Base-by-base conservation (phyloP, 92 coral and sea anemone species). In the Ricordea florida region DNA sequence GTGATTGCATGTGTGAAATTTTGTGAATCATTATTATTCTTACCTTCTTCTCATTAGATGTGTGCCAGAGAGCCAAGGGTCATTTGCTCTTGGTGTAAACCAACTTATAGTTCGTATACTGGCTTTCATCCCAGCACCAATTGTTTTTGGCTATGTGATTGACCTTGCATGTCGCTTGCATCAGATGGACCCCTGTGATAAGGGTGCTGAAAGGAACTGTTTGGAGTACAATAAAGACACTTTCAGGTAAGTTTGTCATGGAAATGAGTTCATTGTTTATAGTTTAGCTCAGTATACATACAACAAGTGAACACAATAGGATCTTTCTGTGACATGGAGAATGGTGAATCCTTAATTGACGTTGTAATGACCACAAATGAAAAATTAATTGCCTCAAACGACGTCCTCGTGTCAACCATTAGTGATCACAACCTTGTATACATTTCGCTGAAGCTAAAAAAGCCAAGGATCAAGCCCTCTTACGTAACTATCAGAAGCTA, bases 41-140 rank as follows among this genome's bases (percentile, higher is more conserved):
- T 34, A 17, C 10, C 37, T 31, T 31, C 3, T 3, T 47, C 6
- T 14, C 16, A 1, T 25, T 52, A 94, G 98, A 56, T 89, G 96
- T 69, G 91, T 94, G 30, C 93, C 98, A 17, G 97, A 92, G 63
- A 94, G 98, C 38, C 92, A 94, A 48, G 98, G 97, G 0, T 94
- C 98, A 0, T 94, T 94, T 80, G 98, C 96, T 3, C 87, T 94
- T 38, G 98, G 98, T 17, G 87, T 92, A 13, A 88, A 92, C 55
- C 98, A 94, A 56, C 69, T 94, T 2, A 87, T 94, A 48, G 87
- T 88, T 6, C 88, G 97, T 14, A 66, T 94, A 34, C 58, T 94
- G 13, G 98, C 91, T 2, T 94, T 94, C 67, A 94, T 94, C 48
- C 98, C 98, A 28, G 82, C 86, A 17, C 98, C 98, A 13, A 80